Percentiles rank a stretch among this genome's conserved stretches.
Evolutionary conservation across 2,888 invertebrate genomes (phyloP).

Genomic region (Heliconius hortense): DNA sequence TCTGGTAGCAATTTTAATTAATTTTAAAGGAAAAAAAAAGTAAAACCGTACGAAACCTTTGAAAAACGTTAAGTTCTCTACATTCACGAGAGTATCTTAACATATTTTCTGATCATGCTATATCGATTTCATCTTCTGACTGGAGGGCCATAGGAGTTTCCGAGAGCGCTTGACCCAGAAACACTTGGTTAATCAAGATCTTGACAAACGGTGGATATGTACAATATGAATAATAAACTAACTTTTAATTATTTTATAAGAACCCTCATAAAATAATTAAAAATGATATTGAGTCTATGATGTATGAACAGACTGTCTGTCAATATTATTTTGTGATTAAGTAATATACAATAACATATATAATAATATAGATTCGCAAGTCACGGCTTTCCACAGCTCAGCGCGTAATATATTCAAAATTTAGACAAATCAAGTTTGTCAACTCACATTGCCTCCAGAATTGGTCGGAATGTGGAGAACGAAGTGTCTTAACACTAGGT

Average conservation of each 20-base stretch:
- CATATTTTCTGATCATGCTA: constrained; percentile 36
- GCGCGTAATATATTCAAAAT: no score
- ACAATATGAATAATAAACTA: constrained; percentile 5
- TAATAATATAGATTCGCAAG: no score
- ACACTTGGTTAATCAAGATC: constrained; percentile 35
- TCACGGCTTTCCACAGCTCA: no score
- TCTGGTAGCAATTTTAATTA: neutral
- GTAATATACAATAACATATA: no score
- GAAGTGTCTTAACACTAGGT: no score
- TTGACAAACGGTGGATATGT: constrained; percentile 15
- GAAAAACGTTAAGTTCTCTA: constrained; percentile 12
- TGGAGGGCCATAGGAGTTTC: constrained; percentile 34
- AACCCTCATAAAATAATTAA: neutral
- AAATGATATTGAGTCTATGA: neutral
- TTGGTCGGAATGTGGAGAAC: no score
- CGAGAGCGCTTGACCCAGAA: constrained; percentile 37
- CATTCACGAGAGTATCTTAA: constrained; percentile 18
- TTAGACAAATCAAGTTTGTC: no score
- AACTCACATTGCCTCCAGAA: no score
- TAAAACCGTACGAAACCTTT: neutral
- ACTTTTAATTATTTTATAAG: constrained; percentile 1
- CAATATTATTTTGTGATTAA: neutral
- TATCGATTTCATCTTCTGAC: constrained; percentile 41
- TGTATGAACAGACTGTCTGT: neutral
- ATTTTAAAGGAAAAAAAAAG: neutral